phyloP scores from a whole-genome alignment of 2,797 vertebrate species.

The Chaunax sp. region DNA sequence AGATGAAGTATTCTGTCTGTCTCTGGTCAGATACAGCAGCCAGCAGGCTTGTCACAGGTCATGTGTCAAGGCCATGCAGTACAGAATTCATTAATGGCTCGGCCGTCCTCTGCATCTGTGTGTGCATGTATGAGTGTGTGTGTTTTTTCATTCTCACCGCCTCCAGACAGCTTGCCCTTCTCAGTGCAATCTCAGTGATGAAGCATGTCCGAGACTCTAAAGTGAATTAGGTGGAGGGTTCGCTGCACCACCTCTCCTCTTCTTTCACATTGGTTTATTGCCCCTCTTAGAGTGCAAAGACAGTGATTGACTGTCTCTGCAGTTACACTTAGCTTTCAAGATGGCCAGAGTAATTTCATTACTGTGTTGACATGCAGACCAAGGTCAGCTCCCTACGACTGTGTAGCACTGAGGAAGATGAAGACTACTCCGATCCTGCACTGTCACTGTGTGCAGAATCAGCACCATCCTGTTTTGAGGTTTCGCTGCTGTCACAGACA shows the following conservation, averaged over 20 bases:
- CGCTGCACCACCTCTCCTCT: conserved; percentile 15
- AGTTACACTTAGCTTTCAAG: conserved; percentile 46
- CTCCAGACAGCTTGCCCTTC: conserved; percentile 46
- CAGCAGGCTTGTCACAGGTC: conserved; percentile 35
- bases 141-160: conserved; percentile 35
- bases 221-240: conserved; percentile 65
- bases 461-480: conserved; percentile 38
- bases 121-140: conserved; percentile 14
- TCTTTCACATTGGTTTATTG: conserved; percentile 50
- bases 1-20: conserved; percentile 36
- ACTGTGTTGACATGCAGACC: conserved; percentile 17
- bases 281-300: conserved; percentile 33
- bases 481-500: conserved; percentile 20
- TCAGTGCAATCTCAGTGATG: conserved; percentile 76
- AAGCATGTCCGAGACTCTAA: conserved; percentile 51
- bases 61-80: conserved; percentile 45
- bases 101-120: conserved; percentile 4
- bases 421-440: conserved; percentile 9
- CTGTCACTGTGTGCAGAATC: conserved; percentile 32
- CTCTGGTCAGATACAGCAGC: conserved; percentile 36
- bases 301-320: conserved; percentile 45
- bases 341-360: conserved; percentile 24
- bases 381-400: conserved; percentile 31
- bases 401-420: conserved; percentile 19
- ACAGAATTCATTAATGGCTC: conserved; percentile 34